Percentiles rank a stretch among this genome's conserved stretches.
These are phyloP conservation scores for Eumeta japonica DNA, from an alignment of 1,140 invertebrate species.

Conservation along the genomic window DNA sequence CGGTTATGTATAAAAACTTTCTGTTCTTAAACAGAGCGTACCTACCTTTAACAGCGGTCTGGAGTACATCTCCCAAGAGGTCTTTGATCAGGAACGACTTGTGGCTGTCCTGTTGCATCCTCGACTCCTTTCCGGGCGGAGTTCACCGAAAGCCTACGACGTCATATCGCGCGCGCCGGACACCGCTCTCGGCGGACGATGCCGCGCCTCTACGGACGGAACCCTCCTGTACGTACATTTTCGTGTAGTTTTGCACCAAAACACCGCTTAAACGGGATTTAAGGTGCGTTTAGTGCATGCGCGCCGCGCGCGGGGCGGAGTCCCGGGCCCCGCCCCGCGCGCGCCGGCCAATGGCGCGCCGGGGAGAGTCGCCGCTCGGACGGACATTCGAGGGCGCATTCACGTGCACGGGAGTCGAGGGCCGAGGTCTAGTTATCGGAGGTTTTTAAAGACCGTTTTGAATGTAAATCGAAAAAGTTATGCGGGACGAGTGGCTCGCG, in stretches of 20 bases:
- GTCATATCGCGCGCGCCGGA: too few relatives aligned
- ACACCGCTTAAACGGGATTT: slow-evolving; percentile 55
- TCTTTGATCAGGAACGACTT: slow-evolving; percentile 78
- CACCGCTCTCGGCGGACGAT: too few relatives aligned
- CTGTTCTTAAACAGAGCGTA: too few relatives aligned
- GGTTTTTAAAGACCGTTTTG: slow-evolving; percentile 55
- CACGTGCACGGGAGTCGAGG: slow-evolving; percentile 19
- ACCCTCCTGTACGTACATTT: slow-evolving; percentile 52
- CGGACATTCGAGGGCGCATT: background rate
- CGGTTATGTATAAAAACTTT: too few relatives aligned
- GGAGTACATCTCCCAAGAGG: slow-evolving; percentile 71
- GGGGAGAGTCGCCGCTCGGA: slow-evolving; percentile 19
- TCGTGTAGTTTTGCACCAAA: slow-evolving; percentile 54
- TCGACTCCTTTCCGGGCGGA: slow-evolving; percentile 22
- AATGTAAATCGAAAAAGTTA: slow-evolving; percentile 57
- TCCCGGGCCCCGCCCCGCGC: slow-evolving; percentile 26
- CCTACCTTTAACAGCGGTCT: too few relatives aligned
- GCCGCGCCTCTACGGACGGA: too few relatives aligned
- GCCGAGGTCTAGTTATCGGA: slow-evolving; percentile 49
- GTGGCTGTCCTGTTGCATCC: slow-evolving; percentile 65
- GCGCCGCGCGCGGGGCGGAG: slow-evolving; percentile 31
- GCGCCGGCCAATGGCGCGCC: slow-evolving; percentile 23
- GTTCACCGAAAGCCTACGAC: too few relatives aligned
- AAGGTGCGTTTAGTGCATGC: slow-evolving; percentile 50
- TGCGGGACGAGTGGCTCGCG: slow-evolving; percentile 49